phyloP scores from a whole-genome alignment of 1,140 invertebrate genomes.

The Anadara kagoshimensis region DNA sequence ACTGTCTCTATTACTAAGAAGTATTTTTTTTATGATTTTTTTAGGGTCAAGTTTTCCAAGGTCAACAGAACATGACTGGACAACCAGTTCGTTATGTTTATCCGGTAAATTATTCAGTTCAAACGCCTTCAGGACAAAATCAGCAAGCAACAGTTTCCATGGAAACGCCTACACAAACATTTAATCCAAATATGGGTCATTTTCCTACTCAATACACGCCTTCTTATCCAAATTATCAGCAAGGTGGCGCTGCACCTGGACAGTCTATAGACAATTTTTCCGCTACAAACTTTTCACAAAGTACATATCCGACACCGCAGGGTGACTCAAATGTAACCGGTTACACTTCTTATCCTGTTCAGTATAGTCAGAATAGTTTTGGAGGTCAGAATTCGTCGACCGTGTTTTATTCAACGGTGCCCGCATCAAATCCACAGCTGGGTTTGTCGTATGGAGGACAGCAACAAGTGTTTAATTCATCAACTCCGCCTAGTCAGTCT shows the following conservation, averaged over 20 bases:
- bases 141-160: slow-evolving; percentile 25
- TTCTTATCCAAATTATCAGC: neutral
- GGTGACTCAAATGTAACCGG: slow-evolving; percentile 2
- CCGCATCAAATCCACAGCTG: slow-evolving; percentile 24
- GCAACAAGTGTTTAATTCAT: slow-evolving; percentile 28
- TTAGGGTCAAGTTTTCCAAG: slow-evolving; percentile 36
- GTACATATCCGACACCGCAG: slow-evolving; percentile 25
- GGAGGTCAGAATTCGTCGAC: slow-evolving; percentile 29
- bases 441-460: slow-evolving; percentile 26
- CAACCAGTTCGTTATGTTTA: slow-evolving; percentile 30
- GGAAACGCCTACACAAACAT: slow-evolving; percentile 28
- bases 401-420: slow-evolving; percentile 35
- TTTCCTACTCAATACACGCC: slow-evolving; percentile 20
- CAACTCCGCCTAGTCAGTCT: slow-evolving; percentile 34
- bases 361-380: slow-evolving; percentile 22
- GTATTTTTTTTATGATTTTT: slow-evolving; percentile 11
- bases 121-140: slow-evolving; percentile 24
- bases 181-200: slow-evolving; percentile 18
- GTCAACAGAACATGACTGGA: slow-evolving; percentile 30
- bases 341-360: slow-evolving; percentile 31
- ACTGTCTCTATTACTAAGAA: no score
- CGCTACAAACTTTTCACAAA: slow-evolving; percentile 18
- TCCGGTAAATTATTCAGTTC: slow-evolving; percentile 29
- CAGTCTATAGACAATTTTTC: slow-evolving; percentile 16
- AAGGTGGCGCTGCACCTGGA: neutral